Evolutionary conservation across 2,888 invertebrate species (phyloP), one percentile per base, ranked within the genome.

Genomic region (Alloscopus bannaensis): DNA sequence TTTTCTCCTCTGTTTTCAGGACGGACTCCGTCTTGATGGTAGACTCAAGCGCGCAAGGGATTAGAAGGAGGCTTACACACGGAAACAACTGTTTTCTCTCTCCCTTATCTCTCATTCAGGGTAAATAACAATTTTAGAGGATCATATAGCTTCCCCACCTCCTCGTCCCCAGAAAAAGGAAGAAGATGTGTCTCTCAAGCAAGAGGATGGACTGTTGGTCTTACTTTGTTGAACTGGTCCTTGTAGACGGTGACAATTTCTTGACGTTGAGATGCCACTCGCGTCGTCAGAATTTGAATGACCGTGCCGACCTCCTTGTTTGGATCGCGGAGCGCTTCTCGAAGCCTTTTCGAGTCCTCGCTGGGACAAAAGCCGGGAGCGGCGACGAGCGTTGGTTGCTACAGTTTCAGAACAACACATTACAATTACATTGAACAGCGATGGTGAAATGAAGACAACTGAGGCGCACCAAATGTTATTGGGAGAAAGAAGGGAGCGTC

Each of bases 201-300:
- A 22, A 8, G 2, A 57, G n/a, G n/a, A n/a, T n/a, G n/a, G n/a
- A n/a, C n/a, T n/a, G n/a, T n/a, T n/a, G n/a, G n/a, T n/a, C 60
- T 72, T 73, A 82, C 82, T 64, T 69, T 68, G 31, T 52, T 72
- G 36, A 73, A 72, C 75, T 73, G 70, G 36, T 81, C 78, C 68
- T 78, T 78, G 81, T 83, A 83, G 18, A 75, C 71, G 1, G 77
- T 72, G 6, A 59, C 70, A 28, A 83, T 73, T 45, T 83, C 81
- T 22, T 76, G 83, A 52, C 89, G 85, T 81, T 89, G 89, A 11
- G 87, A 87, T 66, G 85, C 89, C 81, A 88, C 88, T 84, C 88
- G 88, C 0, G 87, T 79, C 8, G 88, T 87, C 81, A 89, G 83
- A 16, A 88, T 87, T 66, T 82, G 76, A 64, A 88, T 86, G 82